Evolutionary conservation across 2,888 invertebrate genomes (phyloP).

Genomic region (Tetheella fluctuosa): DNA sequence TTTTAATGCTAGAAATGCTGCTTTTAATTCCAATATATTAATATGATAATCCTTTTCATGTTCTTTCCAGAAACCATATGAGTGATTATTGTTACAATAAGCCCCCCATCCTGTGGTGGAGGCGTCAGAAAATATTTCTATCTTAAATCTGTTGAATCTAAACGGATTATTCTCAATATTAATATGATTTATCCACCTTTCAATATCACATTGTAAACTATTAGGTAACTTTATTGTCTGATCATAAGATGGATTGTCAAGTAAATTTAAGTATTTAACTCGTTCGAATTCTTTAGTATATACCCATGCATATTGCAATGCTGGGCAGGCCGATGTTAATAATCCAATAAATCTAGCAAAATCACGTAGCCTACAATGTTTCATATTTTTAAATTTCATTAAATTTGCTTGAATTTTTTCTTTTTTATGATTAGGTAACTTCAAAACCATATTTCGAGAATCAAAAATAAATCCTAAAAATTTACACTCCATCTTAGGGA

Average conservation of each 20-base stretch:
- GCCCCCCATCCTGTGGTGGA: not conserved
- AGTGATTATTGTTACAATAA: not conserved
- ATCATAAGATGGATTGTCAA: not conserved
- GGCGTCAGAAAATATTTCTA: slow-evolving; percentile 8
- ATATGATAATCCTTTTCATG: not conserved
- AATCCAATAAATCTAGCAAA: slow-evolving; percentile 14
- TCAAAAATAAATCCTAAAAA: slow-evolving; percentile 15
- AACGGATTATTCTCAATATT: not conserved
- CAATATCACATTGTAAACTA: not conserved
- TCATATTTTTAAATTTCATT: slow-evolving; percentile 1
- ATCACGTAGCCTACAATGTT: slow-evolving; percentile 1
- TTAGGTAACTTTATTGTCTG: not conserved
- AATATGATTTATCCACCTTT: not conserved
- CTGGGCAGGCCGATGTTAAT: slow-evolving; percentile 13
- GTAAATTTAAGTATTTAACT: not conserved
- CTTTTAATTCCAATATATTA: not conserved
- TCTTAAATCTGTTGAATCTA: not conserved
- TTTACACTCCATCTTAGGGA: slow-evolving; percentile 2
- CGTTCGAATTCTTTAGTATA: slow-evolving; percentile 11
- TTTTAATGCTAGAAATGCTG: not conserved
- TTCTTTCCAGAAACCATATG: not conserved
- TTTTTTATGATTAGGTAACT: slow-evolving; percentile 10
- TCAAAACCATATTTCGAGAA: slow-evolving; percentile 10
- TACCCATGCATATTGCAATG: slow-evolving; percentile 12
- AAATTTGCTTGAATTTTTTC: no score